A percentile compares a stretch with the other conserved stretches of the same genome.
phyloP scores from a whole-genome alignment of 1,140 invertebrate genomes.

The Bombus difficillimus region DNA sequence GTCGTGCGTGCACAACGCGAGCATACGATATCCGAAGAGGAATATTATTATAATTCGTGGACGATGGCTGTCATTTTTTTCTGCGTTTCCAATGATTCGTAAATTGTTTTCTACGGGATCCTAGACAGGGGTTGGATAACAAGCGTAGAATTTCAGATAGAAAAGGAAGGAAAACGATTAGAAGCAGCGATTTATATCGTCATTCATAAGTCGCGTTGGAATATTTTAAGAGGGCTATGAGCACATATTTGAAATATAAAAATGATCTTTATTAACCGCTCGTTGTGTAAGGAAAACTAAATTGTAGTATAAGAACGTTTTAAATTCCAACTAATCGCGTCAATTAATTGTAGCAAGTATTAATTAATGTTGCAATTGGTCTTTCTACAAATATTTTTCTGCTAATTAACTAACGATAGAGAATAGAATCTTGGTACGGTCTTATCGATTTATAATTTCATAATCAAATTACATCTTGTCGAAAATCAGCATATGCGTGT shows the following conservation, averaged over 20 bases:
- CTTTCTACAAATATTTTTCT: background rate
- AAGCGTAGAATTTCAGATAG: background rate
- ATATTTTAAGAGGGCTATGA: no score
- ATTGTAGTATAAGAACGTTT: background rate
- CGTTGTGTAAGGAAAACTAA: no score
- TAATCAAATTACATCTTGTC: background rate
- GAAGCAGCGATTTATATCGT: no score
- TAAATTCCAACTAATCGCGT: background rate
- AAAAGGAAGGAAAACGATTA: no score
- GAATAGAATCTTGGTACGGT: background rate
- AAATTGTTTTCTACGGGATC: background rate
- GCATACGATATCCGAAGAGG: constrained; percentile 13
- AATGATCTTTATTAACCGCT: no score
- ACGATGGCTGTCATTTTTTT: background rate
- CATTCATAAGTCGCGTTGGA: no score
- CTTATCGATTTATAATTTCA: background rate
- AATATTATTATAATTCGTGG: background rate
- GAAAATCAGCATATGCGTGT: background rate
- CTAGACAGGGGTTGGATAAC: background rate
- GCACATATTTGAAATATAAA: no score
- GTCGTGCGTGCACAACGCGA: constrained; percentile 24
- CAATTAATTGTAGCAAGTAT: background rate
- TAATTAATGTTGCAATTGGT: background rate
- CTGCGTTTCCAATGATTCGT: background rate
- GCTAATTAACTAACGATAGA: background rate